Evolutionary conservation across 2,797 vertebrate species (phyloP), one percentile per base, ranked within the genome.

Genomic region (Pseudochromis fuscus): DNA sequence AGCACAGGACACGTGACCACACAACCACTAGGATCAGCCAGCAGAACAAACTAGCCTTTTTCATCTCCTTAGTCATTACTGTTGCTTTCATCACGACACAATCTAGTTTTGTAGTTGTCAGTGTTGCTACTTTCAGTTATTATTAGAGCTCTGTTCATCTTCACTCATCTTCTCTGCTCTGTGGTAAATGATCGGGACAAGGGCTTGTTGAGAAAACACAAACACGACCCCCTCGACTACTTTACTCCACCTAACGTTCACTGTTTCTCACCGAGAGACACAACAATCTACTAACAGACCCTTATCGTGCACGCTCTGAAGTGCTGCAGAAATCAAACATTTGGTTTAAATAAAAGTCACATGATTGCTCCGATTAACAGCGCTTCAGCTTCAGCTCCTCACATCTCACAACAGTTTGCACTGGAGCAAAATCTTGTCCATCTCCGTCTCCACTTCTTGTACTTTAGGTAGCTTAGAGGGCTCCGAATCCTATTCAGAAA

Each of bases 391-490:
- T 52, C 16, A 67, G 50, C 63, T 30, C 51, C 58, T 73, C 44
- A 59, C 30, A 49, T 52, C 10, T 70, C 49, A 45, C 18, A 45
- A 13, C 9, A 2, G 49, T 90, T 93, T 93, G 91, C 89, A 93
- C 90, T 94, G 93, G 92, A 93, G 93, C 83, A 93, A 94, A 94
- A 93, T 84, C 81, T 90, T 90, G 80, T 77, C 70, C 67, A 42
- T 42, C 40, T 8, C 40, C 33, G 50, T 61, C 30, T 65, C 40
- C 66, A 70, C 40, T 70, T 81, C 52, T 75, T 76, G 58, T 86
- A 52, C 66, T 79, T 45, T 74, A 59, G 72, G 53, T 76, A 51
- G 69, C 68, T 56, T 75, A 75, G 75, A 88, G 81, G 82, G 83
- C 78, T 85, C 57, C 65, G 67, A 78, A 86, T 87, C 70, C 76